phyloP scores from a whole-genome alignment of 1,140 invertebrate genomes.

The Macrotrachela quadricornifera region DNA sequence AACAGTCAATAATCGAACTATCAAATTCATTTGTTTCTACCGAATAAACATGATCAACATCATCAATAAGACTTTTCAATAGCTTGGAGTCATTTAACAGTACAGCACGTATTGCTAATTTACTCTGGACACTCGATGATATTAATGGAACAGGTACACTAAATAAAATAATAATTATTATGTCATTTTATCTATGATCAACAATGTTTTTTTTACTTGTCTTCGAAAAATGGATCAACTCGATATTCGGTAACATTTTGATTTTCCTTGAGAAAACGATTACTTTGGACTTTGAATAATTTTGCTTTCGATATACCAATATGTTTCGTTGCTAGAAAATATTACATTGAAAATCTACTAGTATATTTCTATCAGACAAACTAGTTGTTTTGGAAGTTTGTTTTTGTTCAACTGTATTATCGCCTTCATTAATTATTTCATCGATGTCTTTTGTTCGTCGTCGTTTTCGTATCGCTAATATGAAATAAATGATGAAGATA shows the following conservation, averaged over 20 bases:
- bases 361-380: no score
- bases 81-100: conserved; percentile 18
- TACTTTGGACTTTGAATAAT: not conserved
- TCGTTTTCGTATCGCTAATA: no score
- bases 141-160: conserved; percentile 23
- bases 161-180: no score
- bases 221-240: conserved; percentile 33
- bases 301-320: not conserved
- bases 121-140: conserved; percentile 26
- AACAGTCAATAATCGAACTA: not conserved
- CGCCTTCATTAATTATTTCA: not conserved
- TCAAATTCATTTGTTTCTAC: conserved; percentile 13
- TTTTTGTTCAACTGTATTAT: no score
- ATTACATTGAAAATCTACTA: no score
- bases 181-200: no score
- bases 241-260: conserved; percentile 22
- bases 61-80: conserved; percentile 22
- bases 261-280: conserved; percentile 13
- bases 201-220: conserved; percentile 12
- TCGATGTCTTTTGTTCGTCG: no score
- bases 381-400: no score
- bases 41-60: conserved; percentile 20
- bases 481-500: no score
- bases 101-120: conserved; percentile 30
- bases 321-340: no score